Percentiles rank a stretch among this genome's conserved stretches.
phyloP scores from a whole-genome alignment of 2,888 invertebrate species.

The Calliphora vomitoria region DNA sequence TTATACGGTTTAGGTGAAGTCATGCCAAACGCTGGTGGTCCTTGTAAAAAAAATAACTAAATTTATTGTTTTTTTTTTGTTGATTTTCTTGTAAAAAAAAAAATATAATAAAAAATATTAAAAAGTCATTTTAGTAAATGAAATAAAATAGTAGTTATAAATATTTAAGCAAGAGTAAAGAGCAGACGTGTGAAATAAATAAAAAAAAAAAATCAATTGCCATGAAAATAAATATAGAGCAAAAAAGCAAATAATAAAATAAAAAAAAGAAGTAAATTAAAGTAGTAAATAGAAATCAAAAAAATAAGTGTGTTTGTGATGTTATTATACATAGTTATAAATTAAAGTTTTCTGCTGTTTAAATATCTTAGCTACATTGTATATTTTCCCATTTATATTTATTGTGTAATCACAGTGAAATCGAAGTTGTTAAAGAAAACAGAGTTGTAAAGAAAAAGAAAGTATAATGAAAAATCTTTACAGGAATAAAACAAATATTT shows the following conservation, averaged over 20 bases:
- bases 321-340: conserved; percentile 27
- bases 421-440: conserved; percentile 46
- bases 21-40: conserved; percentile 35
- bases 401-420: conserved; percentile 68
- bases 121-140: conserved; percentile 2
- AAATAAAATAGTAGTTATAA: conserved; percentile 12
- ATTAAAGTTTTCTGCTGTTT: conserved; percentile 37
- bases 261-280: conserved; percentile 29
- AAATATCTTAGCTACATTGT: conserved; percentile 1
- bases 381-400: conserved; percentile 33
- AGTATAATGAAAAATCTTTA: not conserved
- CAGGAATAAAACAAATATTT: not conserved
- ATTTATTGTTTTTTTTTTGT: conserved; percentile 1
- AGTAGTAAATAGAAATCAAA: conserved; percentile 12
- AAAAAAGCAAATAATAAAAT: conserved; percentile 12
- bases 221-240: conserved; percentile 1
- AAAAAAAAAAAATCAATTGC: conserved; percentile 7
- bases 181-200: not conserved
- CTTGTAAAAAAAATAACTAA: conserved; percentile 13
- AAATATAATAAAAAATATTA: conserved; percentile 5
- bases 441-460: conserved; percentile 4
- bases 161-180: conserved; percentile 1
- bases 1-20: conserved; percentile 69
- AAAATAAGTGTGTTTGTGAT: not conserved
- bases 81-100: conserved; percentile 7